phyloP scores from a whole-genome alignment of 2,888 invertebrate species.

The Molorchus minor region DNA sequence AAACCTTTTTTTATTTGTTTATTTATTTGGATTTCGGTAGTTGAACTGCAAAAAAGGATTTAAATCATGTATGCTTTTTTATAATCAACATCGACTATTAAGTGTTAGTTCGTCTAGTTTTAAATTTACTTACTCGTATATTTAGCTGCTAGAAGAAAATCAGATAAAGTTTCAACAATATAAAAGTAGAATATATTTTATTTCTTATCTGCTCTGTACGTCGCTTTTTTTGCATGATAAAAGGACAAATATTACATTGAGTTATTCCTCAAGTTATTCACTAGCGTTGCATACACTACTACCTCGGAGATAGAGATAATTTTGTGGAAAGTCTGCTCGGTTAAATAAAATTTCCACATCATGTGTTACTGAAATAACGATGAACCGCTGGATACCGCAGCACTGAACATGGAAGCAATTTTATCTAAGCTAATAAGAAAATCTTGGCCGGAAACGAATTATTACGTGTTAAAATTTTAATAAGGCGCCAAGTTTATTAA shows the following conservation, averaged over 20 bases:
- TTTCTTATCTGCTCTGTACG: too few species aligned
- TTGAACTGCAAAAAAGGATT: conserved; percentile 7
- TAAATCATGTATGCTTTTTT: not conserved
- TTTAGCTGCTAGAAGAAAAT: too few species aligned
- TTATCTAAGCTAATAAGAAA: conserved; percentile 16
- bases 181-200: too few species aligned
- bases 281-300: conserved; percentile 8
- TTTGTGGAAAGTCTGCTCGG: not conserved
- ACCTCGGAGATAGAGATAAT: not conserved
- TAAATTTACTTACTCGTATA: too few species aligned
- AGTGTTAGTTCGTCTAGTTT: too few species aligned
- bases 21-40: conserved; percentile 13
- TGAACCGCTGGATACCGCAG: too few species aligned
- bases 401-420: conserved; percentile 8
- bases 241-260: too few species aligned
- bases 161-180: too few species aligned
- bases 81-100: not conserved
- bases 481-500: conserved; percentile 10
- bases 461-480: conserved; percentile 11
- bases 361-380: conserved; percentile 1
- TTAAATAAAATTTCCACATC: conserved; percentile 8
- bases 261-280: too few species aligned
- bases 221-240: too few species aligned
- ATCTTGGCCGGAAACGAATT: conserved; percentile 16
- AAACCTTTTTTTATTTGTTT: conserved; percentile 16